Base-by-base conservation (phyloP, 2,113 vertebrate species). In the Strigops habroptila region DNA sequence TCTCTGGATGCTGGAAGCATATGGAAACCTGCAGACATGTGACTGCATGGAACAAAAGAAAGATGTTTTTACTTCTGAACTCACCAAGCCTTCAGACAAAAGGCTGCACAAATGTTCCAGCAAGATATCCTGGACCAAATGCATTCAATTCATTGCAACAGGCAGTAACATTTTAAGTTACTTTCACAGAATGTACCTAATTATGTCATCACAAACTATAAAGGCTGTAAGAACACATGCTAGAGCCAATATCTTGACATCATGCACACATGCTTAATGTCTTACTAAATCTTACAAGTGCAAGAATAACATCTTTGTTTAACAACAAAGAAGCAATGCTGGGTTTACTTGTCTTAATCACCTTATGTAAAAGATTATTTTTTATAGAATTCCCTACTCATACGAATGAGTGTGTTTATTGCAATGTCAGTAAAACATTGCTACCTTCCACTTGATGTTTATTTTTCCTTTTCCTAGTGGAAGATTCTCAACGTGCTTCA, bases 281-380 rank as follows among this genome's bases (percentile, higher is more conserved):
- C 96, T 96, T 92, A 95, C 87, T 97, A 95, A 96, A 22, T 63
- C 93, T 95, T 81, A 65, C 49, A 96, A 97, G 94, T 91, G 82
- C 2, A 7, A 97, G 95, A 97, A 98, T 91, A 96, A 96, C 95
- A 96, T 94, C 95, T 97, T 97, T 98, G 96, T 97, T 93, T 97
- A 96, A 93, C 82, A 97, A 98, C 96, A 97, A 96, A 96, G 88
- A 33, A 78, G 88, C 86, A 93, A 65, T 63, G 91, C 92, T 96
- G 80, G 84, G 86, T 97, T 97, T 95, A 91, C 78, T 92, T 95
- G 93, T 91, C 96, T 96, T 92, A 96, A 93, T 95, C 96, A 94
- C 82, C 77, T 96, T 97, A 93, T 96, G 91, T 91, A 76, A 62
- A 94, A 70, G 92, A 93, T 96, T 77, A 95, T 96, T 93, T 94